phyloP scores from a whole-genome alignment of 2,888 invertebrate genomes.

The Pachydiplax longipennis region DNA sequence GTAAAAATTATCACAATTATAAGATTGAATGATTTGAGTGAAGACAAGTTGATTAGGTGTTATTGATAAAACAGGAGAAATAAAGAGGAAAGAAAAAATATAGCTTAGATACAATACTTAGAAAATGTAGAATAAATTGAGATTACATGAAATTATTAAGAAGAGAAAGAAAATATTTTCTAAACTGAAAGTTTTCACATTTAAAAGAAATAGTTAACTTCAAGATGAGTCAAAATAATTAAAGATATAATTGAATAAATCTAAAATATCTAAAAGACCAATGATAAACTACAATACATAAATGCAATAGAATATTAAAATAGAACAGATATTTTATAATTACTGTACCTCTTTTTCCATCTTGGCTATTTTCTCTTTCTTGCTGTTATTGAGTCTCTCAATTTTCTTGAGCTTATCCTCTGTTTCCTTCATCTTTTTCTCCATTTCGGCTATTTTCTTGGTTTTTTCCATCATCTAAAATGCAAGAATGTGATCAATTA shows the following conservation, averaged over 20 bases:
- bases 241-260: too few relatives aligned
- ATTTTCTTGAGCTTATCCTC: constrained; percentile 71
- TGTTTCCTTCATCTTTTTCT: constrained; percentile 71
- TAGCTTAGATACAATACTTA: too few relatives aligned
- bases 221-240: too few relatives aligned
- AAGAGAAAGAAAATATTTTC: neutral
- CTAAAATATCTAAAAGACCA: too few relatives aligned
- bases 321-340: neutral
- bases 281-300: neutral
- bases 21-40: neutral
- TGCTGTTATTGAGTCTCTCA: constrained; percentile 63
- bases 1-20: neutral
- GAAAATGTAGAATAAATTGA: neutral
- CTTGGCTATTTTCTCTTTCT: constrained; percentile 66
- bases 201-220: neutral
- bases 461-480: constrained; percentile 69
- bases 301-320: constrained; percentile 8
- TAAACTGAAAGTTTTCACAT: neutral
- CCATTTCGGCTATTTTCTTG: constrained; percentile 69
- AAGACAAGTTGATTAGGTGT: neutral
- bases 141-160: neutral
- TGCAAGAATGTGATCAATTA: constrained; percentile 39
- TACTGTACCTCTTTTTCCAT: constrained; percentile 68
- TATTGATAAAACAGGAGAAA: too few relatives aligned
- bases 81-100: too few relatives aligned